Evolutionary conservation across 2,888 invertebrate species (phyloP).

Genomic region (Camponotus fellah): DNA sequence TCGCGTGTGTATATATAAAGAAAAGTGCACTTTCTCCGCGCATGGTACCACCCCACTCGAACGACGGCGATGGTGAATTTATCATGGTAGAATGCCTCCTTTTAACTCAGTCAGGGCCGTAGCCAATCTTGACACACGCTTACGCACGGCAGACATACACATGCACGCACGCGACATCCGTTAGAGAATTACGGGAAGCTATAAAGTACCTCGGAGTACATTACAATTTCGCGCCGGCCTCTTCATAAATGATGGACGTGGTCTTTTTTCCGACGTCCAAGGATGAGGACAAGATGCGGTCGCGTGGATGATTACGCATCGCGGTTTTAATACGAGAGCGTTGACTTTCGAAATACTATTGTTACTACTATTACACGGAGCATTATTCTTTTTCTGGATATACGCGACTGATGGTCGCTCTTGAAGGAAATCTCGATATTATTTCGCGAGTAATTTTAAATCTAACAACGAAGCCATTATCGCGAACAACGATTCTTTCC

Average conservation of each 20-base stretch:
- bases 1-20: conserved; percentile 83
- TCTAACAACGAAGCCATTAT: background rate
- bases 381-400: background rate
- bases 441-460: background rate
- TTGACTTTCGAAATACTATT: conserved; percentile 28
- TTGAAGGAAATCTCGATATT: background rate
- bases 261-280: background rate
- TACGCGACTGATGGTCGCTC: background rate
- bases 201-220: background rate
- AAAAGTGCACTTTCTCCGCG: conserved; percentile 84
- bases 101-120: conserved; percentile 84
- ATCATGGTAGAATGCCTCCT: conserved; percentile 83
- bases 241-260: background rate
- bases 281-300: conserved; percentile 10
- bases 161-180: background rate
- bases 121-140: conserved; percentile 67
- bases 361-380: background rate
- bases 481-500: background rate
- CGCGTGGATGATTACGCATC: conserved; percentile 14
- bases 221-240: background rate
- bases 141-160: background rate
- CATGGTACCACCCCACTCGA: conserved; percentile 74
- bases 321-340: conserved; percentile 4
- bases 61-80: conserved; percentile 78
- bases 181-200: conserved; percentile 18